Base-by-base conservation (phyloP, 2,888 invertebrate genomes). In the Lutraria lutraria region DNA sequence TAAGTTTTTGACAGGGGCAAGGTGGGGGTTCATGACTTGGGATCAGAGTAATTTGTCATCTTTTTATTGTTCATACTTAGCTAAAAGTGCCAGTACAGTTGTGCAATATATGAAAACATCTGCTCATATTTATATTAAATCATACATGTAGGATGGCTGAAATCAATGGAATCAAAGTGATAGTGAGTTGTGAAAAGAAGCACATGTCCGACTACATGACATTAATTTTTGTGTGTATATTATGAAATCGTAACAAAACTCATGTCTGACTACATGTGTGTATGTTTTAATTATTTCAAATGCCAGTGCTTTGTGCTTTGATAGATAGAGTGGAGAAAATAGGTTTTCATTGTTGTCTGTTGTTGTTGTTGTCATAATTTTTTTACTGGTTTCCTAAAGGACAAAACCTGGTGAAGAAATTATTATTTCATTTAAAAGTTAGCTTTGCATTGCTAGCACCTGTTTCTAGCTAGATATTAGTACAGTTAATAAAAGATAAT, bases 31-130 rank as follows among this genome's bases (percentile, higher is more conserved):
- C 0, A 68, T 68, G 13, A 10, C 12, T 68, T 10, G n/a, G 12
- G 6, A 6, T 25, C 63, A 3, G n/a, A 8, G 6, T 25, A 13
- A 0, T 68, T 1, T 25, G 25, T 68, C 25, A 12, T 25, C 25
- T 68, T 25, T 25, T 60, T 21, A 19, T 68, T 68, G 63, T 68
- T 25, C 8, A 25, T 68, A 12, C 25, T 25, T 68, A 25, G 63
- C 12, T n/a, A 25, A 68, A 68, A n/a, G 63, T 68, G 63, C 63
- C 63, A 68, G 63, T 68, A 25, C n/a, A 68, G 25, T 25, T 68
- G 63, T 68, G 63, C 63, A 68, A 68, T 68, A 68, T 68, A 68
- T n/a, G n/a, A 25, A 68, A 21, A 68, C 63, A 68, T 10, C 25
- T 68, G 63, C 63, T 68, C 63, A 68, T 68, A 13, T 13, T 68